Percentiles rank a stretch among this genome's conserved stretches.
Conservation (phyloP, 2,113 vertebrate genomes). For the Hydrolagus affinis region DNA sequence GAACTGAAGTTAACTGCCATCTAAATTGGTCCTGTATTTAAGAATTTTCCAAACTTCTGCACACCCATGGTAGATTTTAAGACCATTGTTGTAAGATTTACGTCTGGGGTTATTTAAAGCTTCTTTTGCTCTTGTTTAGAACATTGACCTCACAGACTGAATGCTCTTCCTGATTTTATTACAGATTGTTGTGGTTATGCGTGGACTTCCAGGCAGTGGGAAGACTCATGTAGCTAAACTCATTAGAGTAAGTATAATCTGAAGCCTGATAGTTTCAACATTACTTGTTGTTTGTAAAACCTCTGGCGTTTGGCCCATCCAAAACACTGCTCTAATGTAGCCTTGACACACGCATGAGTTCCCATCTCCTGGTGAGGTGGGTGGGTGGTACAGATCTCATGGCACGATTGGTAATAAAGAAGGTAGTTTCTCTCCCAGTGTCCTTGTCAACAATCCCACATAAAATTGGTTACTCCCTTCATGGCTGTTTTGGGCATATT, state of each 20-base stretch:
- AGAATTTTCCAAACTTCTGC: background rate
- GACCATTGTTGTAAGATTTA: background rate
- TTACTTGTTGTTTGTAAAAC: background rate
- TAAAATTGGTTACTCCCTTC: no score
- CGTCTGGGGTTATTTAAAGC: background rate
- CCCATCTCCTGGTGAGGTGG: no score
- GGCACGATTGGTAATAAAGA: no score
- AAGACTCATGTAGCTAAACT: constrained; percentile 98
- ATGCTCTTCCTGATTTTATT: constrained; percentile 37
- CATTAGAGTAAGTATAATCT: constrained; percentile 70
- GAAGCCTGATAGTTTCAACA: background rate
- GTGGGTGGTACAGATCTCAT: no score
- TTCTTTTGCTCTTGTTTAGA: background rate
- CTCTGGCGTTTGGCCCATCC: no score
- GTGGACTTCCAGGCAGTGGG: constrained; percentile 91
- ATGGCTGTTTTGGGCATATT: no score
- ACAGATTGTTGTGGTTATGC: constrained; percentile 98
- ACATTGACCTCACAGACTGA: constrained; percentile 24
- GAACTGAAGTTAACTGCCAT: no score
- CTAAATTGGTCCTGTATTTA: no score
- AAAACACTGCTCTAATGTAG: no score
- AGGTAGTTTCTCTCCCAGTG: no score
- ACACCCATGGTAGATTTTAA: background rate
- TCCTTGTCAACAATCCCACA: no score
- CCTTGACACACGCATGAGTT: no score